phyloP scores from a whole-genome alignment of 2,888 invertebrate species.

The Patella pellucida region DNA sequence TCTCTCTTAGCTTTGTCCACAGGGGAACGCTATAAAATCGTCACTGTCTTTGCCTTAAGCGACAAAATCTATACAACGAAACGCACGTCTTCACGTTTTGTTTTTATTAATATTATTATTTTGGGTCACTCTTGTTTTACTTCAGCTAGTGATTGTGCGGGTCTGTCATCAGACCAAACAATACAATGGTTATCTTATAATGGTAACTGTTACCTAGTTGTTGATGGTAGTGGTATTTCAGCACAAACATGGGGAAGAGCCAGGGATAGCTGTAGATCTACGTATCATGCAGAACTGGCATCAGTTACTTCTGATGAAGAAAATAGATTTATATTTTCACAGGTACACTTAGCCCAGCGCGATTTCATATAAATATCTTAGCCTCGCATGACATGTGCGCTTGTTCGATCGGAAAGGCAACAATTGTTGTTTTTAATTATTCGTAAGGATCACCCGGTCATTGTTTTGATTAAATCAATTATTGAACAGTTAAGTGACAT shows the following conservation, averaged over 20 bases:
- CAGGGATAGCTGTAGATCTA: conserved; percentile 36
- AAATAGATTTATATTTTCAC: conserved; percentile 44
- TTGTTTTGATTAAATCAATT: no score
- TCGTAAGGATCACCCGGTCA: no score
- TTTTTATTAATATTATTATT: no score
- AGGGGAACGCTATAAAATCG: conserved; percentile 17
- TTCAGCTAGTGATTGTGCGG: conserved; percentile 13
- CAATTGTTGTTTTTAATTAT: no score
- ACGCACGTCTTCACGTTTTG: no score
- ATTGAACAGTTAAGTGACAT: no score
- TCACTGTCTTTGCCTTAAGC: conserved; percentile 22
- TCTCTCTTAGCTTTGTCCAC: no score
- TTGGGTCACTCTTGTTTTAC: no score
- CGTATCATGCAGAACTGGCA: conserved; percentile 44
- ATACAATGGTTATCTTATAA: conserved; percentile 17
- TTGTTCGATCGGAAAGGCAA: no score
- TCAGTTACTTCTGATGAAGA: conserved; percentile 45
- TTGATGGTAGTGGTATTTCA: conserved; percentile 40
- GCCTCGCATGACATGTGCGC: no score
- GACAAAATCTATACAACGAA: not conserved
- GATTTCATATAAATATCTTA: no score
- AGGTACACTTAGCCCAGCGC: not conserved
- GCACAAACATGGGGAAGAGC: conserved; percentile 47
- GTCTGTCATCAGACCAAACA: not conserved
- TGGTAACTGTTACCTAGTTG: conserved; percentile 40